Base-by-base conservation (phyloP, 2,113 vertebrate genomes). In the Clupea harengus region DNA sequence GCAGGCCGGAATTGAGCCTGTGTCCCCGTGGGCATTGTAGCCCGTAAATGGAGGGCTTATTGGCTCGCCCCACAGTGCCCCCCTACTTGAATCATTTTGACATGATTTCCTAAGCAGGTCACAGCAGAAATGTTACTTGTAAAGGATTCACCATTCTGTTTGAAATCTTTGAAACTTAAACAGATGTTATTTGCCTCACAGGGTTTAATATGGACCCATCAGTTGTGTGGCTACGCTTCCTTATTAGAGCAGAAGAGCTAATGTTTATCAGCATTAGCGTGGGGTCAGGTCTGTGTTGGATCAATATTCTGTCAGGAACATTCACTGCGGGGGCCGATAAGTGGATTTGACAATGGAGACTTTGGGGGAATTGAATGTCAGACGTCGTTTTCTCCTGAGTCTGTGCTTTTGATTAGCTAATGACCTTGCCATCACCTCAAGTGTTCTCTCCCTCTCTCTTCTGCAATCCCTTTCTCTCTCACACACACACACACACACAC, bases 341-440 rank as follows among this genome's bases (percentile, higher is more conserved):
- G 18, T 60, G 18, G 20, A 60, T 60, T 60, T 22, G 54, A 60
- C 54, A 22, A 60, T 22, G 54, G 54, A 20, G 54, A 57, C 54
- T 20, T 22, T 4, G n/a, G 64, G 6, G n/a, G 25, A 72, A 72
- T 72, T 72, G 28, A 72, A 72, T 72, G 64, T 72, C 64, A 32
- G 25, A 72, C 10, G 64, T 72, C 28, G 7, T 13, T 72, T 25
- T 72, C 28, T 72, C 8, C 8, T 13, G 22, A 28, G 64, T 72
- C 64, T 72, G 64, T 72, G 64, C 64, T 72, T 72, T 72, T 78
- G 10, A 78, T 78, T 78, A 78, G 28, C 25, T 78, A 78, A 39
- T 78, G 72, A 78, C 72, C 72, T 78, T 78, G 28, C 28, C 2
- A 44, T 78, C 72, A 78, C 72, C 72, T 78, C 72, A 39, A 39